These are phyloP conservation scores for Phengaris alcon DNA, from an alignment of 2,888 invertebrate genomes.

Conservation along the genomic window DNA sequence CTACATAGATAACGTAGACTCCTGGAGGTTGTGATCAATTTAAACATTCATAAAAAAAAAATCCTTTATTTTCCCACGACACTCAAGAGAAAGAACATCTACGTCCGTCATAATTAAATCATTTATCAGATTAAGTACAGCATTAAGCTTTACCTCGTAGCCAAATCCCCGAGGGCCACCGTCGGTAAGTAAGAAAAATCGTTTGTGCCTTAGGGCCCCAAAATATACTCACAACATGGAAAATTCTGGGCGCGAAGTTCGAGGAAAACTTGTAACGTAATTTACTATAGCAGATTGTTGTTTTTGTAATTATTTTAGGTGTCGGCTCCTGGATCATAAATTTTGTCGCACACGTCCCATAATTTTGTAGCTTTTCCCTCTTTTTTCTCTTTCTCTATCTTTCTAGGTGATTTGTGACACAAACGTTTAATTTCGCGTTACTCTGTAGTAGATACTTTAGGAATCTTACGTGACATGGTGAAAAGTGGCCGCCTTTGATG, in stretches of 20 bases:
- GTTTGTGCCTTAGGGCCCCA: neutral
- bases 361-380: neutral
- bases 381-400: neutral
- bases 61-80: neutral
- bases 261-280: conserved; percentile 14
- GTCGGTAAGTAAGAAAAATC: conserved; percentile 11
- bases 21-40: neutral
- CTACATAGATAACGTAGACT: too few relatives aligned
- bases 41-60: neutral
- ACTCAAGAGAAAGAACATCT: neutral
- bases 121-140: conserved; percentile 14
- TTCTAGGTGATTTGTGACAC: neutral
- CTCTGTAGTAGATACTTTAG: too few relatives aligned
- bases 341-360: neutral
- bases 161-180: neutral
- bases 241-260: neutral
- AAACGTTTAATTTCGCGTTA: too few relatives aligned
- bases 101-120: conserved; percentile 13
- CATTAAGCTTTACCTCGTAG: conserved; percentile 8
- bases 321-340: conserved; percentile 1
- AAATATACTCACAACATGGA: neutral
- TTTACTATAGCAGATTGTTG: neutral
- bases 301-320: conserved; percentile 11
- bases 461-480: too few relatives aligned
- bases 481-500: too few relatives aligned